Percentiles rank a stretch among this genome's conserved stretches.
These are phyloP conservation scores for Temnothorax ravouxi DNA, from an alignment of 2,888 invertebrate species.

Conservation along the genomic window DNA sequence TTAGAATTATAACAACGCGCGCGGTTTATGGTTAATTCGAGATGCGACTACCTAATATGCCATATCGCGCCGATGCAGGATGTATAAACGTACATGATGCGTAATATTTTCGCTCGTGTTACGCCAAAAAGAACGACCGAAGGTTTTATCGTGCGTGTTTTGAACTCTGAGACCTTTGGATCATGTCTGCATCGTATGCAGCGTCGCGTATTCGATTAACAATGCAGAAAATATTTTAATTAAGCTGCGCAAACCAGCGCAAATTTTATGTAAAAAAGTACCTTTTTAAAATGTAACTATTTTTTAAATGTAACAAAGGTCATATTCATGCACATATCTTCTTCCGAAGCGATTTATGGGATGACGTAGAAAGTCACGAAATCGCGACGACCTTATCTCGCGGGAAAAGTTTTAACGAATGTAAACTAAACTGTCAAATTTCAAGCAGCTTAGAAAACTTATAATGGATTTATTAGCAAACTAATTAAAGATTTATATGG, in stretches of 20 bases:
- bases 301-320: not conserved
- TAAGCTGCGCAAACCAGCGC: not conserved
- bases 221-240: not conserved
- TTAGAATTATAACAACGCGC: not conserved
- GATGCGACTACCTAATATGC: too few relatives aligned
- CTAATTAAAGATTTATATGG: constrained; percentile 30
- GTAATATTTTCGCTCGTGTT: constrained; percentile 6
- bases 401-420: constrained; percentile 33
- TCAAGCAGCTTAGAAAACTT: not conserved
- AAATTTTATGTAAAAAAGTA: constrained; percentile 2
- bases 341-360: not conserved
- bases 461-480: constrained; percentile 20
- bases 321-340: not conserved
- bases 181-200: not conserved
- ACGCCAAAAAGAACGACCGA: not conserved
- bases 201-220: not conserved
- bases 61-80: not conserved
- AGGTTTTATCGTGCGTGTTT: constrained; percentile 15
- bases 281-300: not conserved
- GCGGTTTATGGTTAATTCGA: not conserved
- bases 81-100: not conserved
- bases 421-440: constrained; percentile 22
- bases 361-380: constrained; percentile 12
- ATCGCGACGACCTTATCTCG: not conserved
- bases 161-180: constrained; percentile 18